Evolutionary conservation across 2,113 vertebrate genomes (phyloP).

Genomic region (Petrocephalus zakoni): DNA sequence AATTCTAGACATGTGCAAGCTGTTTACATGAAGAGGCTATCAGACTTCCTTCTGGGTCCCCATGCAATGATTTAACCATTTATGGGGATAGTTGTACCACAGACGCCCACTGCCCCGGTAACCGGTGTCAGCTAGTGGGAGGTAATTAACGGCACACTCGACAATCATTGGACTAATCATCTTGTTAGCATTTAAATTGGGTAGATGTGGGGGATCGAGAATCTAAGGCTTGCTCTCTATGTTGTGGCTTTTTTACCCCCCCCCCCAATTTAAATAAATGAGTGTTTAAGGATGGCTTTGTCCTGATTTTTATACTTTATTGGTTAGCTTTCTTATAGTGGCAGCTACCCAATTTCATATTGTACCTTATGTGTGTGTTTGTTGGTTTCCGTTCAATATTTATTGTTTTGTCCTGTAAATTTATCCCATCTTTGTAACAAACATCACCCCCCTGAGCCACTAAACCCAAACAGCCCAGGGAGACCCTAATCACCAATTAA

Average conservation of each 20-base stretch:
- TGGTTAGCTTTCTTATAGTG: background rate
- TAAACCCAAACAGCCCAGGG: background rate
- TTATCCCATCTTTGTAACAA: background rate
- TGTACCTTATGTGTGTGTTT: background rate
- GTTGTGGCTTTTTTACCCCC: background rate
- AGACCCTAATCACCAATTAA: background rate
- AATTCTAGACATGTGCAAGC: background rate
- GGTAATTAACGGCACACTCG: background rate
- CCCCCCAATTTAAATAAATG: background rate
- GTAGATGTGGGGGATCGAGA: background rate
- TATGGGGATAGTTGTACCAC: background rate
- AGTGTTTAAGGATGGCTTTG: background rate
- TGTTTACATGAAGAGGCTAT: conserved; percentile 3
- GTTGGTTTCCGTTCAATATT: background rate
- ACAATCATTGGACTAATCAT: background rate
- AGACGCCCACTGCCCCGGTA: background rate
- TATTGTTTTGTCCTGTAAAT: background rate
- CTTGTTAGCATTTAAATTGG: background rate
- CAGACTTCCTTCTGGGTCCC: background rate
- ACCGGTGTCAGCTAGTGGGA: background rate
- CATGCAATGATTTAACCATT: background rate
- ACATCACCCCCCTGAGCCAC: background rate
- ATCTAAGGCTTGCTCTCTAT: background rate
- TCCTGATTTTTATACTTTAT: too few relatives aligned
- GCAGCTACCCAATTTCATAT: background rate